Evolutionary conservation across 1,140 invertebrate genomes (phyloP), one percentile per base, ranked within the genome.

Genomic region (Dinothrombium tinctorium): DNA sequence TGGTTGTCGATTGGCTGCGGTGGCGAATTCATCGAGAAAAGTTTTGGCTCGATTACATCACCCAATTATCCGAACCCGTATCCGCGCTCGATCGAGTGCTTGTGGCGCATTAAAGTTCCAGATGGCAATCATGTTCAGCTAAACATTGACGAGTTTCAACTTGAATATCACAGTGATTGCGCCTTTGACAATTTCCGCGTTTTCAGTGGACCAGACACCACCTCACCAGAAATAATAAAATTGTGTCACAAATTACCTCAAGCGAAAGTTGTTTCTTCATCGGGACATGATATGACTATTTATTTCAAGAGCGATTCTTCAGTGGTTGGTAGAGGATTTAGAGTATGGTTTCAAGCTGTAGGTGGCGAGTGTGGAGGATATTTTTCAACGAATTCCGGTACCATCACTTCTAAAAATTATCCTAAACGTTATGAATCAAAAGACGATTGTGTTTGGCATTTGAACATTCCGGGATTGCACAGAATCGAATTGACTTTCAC

Each of bases 401-500:
- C 69, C 1, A 74, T 87, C 48, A 66, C 68, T 29, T 83, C 79
- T 8, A 82, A 82, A 3, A 71, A 76, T 50, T 89, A 86, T 58
- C 83, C 83, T 3, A 58, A 71, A 41, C 50, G 65, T 0, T 83
- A 78, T 53, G 50, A 58, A 22, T 57, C 64, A 12, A 68, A 68
- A 39, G 59, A 71, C 1, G 68, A 73, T 50, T 89, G 82, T 53
- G 66, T 69, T 44, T 89, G 78, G 70, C 73, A 66, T 47, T 81
- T 92, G 46, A 59, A 61, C 2, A 70, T 76, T 1, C 67, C 71
- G 29, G 56, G 65, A 35, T 82, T 83, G 0, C 84, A 73, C 50
- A 47, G 50, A 3, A 56, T 76, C 17, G 51, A 63, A 20, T 44
- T 89, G 1, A 56, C 62, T 2, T 70, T 92, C 50, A 54, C 66